Base-by-base conservation (phyloP, 1,140 invertebrate genomes). In the Caenorhabditis remanei region DNA sequence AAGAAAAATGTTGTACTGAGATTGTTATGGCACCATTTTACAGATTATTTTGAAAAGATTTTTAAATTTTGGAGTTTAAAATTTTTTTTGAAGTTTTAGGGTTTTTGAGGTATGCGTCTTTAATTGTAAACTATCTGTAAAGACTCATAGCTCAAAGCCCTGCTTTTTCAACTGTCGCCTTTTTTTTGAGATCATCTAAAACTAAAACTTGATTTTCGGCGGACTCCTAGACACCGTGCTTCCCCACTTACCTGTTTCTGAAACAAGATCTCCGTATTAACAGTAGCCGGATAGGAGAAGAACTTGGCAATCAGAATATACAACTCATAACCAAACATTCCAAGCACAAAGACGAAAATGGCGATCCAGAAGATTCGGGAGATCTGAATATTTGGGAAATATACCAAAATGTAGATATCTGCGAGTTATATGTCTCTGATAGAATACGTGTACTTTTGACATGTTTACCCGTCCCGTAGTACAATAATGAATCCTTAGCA, bases 291-390 rank as follows among this genome's bases (percentile, higher is more conserved):
- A 63, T 87, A 87, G 21, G 82, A 53, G 16, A 87, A 71, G 13
- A 85, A 83, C 41, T 83, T 87, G 43, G 53, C 58, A 48, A 87
- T 87, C 32, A 87, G 19, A 46, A 87, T 61, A 19, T 84, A 87
- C n/a, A 87, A 56, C 32, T 87, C 82, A 32, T 87, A 87, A 13
- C 53, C 55, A 19, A 87, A 87, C 55, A 87, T 84, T 6, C 61
- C 79, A n/a, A 84, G 53, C 5, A 75, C 43, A 46, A 86, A 50
- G 1, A 56, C 14, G 16, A 86, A 86, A 16, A 86, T 50, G 21
- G 21, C 50, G 8, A 55, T 67, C 85, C 85, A 86, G 85, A 86
- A 86, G 24, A 86, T 58, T 24, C 48, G 85, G 40, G 56, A 86
- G 11, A 65, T 79, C 67, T 86, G 50, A 67, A 85, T 53, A 3